Base-by-base conservation (phyloP, 2,888 invertebrate genomes). In the Romanomermis culicivorax region DNA sequence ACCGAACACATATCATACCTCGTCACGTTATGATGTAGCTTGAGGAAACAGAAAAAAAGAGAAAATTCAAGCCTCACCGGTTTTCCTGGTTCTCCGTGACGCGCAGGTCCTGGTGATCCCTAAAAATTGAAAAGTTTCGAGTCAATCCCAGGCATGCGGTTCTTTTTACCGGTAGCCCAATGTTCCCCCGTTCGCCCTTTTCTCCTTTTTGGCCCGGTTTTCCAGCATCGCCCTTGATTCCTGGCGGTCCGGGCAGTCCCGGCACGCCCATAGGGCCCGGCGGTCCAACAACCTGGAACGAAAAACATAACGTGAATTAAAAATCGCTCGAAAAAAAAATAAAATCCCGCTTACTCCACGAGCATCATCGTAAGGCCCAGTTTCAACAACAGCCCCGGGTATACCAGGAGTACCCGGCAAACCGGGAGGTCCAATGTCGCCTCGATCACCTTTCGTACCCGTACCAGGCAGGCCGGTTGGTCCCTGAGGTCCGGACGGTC, bases 391-490 rank as follows among this genome's bases (percentile, higher is more conserved):
- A 45, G 45, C 45, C 4, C 45, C 45, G 29, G 60, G 58, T 26
- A 59, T 26, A 26, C 57, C 58, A 1, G 57, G 57, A 4, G 57
- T 57, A n/a, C 57, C 58, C 24, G 53, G 56, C n/a, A 53, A 56
- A n/a, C 62, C 62, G 2, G 65, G 65, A 20, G 63, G 60, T 36
- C 66, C 66, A 42, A 65, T 64, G 24, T 63, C 64, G 29, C 65
- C 65, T 17, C 65, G 54, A 7, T 65, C 65, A 47, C 65, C 65
- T 52, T 61, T 51, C 23, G n/a, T 20, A n/a, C 51, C 51, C 4
- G 30, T 29, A n/a, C 64, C 63, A 23, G 59, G 56, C 45, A 49
- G 53, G 1, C 66, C 66, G 25, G 59, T 59, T 1, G 61, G 55
- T 54, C 66, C 66, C 29, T 57, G 60, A 2, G 63, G 60, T 55